phyloP scores from a whole-genome alignment of 2,113 vertebrate species.

The Megaceryle maxima region DNA sequence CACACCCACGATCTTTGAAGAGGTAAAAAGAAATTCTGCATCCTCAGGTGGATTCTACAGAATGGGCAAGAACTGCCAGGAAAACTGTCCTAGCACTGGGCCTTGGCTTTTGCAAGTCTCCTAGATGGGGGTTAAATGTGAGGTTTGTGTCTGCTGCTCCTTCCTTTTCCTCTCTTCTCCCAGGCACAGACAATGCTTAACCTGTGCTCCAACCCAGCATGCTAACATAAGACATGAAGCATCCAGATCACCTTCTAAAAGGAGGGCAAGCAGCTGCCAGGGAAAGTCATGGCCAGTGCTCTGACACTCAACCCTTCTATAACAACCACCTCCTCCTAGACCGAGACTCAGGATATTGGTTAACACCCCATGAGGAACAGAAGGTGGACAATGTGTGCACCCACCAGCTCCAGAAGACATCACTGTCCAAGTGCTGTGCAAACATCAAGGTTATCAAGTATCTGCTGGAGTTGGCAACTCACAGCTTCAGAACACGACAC shows the following conservation, averaged over 20 bases:
- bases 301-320: not conserved
- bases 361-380: fast-evolving
- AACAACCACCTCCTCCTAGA: not conserved
- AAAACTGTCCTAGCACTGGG: not conserved
- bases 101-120: not conserved
- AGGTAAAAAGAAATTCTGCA: not conserved
- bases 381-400: not conserved
- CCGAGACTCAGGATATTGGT: not conserved
- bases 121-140: not conserved
- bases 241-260: not conserved
- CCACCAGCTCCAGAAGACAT: not conserved
- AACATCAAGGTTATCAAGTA: not conserved
- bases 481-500: not conserved
- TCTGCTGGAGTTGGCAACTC: too few relatives aligned
- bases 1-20: not conserved
- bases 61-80: not conserved
- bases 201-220: not conserved
- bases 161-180: not conserved
- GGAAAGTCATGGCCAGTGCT: not conserved
- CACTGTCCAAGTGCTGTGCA: not conserved
- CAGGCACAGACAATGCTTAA: not conserved
- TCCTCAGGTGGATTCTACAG: not conserved
- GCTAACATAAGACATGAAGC: fast-evolving
- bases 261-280: not conserved
- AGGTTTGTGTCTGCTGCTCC: not conserved